These are phyloP conservation scores for Lutjanus erythropterus DNA, from an alignment of 2,113 vertebrate species.

Conservation along the genomic window DNA sequence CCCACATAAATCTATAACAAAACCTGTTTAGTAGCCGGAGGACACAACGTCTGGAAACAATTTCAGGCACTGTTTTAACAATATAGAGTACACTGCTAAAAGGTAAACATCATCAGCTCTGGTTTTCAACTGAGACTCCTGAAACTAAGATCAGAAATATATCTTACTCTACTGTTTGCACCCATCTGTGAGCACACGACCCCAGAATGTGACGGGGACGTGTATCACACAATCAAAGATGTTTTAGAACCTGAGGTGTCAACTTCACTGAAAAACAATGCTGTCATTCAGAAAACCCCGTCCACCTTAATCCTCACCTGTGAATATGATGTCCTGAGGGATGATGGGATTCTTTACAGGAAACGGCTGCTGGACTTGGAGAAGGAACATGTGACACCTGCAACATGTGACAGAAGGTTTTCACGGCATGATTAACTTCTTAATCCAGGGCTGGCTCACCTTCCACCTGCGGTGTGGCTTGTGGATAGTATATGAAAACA, in stretches of 20 bases:
- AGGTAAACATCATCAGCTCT: conserved; percentile 49
- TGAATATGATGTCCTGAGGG: conserved; percentile 87
- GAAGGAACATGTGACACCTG: conserved; percentile 85
- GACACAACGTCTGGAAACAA: conserved; percentile 26
- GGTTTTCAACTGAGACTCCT: too few relatives aligned
- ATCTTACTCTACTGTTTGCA: too few relatives aligned
- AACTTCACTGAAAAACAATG: conserved; percentile 83
- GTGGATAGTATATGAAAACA: conserved; percentile 83
- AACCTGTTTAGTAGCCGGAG: conserved; percentile 6
- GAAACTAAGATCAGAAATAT: too few relatives aligned
- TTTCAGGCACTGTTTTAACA: conserved; percentile 38
- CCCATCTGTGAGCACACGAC: conserved; percentile 14
- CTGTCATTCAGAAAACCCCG: conserved; percentile 74
- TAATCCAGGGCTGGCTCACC: conserved; percentile 75
- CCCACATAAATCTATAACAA: conserved; percentile 14
- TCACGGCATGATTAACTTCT: conserved; percentile 85
- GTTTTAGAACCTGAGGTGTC: conserved; percentile 76
- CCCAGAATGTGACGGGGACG: conserved; percentile 69
- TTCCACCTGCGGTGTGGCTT: conserved; percentile 82
- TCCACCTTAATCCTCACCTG: conserved; percentile 89
- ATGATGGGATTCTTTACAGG: conserved; percentile 88
- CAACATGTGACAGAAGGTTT: conserved; percentile 85
- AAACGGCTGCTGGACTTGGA: conserved; percentile 87
- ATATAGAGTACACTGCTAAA: conserved; percentile 17
- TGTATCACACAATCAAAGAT: conserved; percentile 71